Conservation (phyloP, 2,797 vertebrate genomes). For the Halcyon smyrnensis region DNA sequence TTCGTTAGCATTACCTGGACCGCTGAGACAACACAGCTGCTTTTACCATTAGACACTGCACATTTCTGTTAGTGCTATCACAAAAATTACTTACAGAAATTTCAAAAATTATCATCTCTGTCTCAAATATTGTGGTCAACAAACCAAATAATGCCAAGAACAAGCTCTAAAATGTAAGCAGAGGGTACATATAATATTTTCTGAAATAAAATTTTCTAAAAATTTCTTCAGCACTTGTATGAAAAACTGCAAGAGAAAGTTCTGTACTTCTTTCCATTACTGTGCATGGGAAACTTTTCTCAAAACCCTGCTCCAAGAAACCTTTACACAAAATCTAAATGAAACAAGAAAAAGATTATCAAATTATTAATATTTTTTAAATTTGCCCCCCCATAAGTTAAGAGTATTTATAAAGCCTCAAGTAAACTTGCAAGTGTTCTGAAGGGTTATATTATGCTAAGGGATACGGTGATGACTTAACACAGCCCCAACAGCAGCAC, state of each 20-base stretch:
- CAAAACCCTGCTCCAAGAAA: background rate
- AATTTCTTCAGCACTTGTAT: background rate
- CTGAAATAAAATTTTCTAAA: background rate
- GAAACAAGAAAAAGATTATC: background rate
- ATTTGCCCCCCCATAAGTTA: background rate
- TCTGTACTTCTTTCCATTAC: background rate
- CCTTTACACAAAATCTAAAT: background rate
- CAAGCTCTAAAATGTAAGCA: background rate
- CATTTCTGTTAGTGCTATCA: background rate
- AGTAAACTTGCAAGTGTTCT: background rate
- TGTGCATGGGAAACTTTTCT: background rate
- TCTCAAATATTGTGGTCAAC: background rate
- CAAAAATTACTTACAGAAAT: background rate
- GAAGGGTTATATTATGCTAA: background rate
- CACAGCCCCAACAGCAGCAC: background rate
- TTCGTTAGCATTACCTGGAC: background rate
- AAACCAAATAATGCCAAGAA: background rate
- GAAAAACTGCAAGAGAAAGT: background rate
- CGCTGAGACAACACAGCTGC: background rate
- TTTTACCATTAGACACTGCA: background rate
- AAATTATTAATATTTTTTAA: background rate
- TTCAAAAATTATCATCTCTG: background rate
- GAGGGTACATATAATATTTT: background rate
- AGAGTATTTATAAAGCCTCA: background rate
- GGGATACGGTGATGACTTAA: background rate